Evolutionary conservation across 2,888 invertebrate species (phyloP), one percentile per base, ranked within the genome.

Genomic region (Congeria kusceri): DNA sequence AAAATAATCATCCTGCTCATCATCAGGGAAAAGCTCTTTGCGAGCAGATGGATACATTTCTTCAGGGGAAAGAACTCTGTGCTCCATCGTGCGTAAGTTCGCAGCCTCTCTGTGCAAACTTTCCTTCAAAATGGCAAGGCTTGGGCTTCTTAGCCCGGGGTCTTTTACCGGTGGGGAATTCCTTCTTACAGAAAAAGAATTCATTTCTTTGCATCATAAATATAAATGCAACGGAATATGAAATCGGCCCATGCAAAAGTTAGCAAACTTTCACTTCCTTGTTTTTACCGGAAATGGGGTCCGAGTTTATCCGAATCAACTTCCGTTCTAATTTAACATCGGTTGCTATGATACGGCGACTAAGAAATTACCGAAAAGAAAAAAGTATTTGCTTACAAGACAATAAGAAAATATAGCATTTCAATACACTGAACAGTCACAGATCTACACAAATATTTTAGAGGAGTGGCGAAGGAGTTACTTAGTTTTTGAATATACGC

Each of bases 121-220:
- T 39, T 53, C 23, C 28, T 68, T 59, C 57, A 83, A 67, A 27
- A 65, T 44, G 20, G 62, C 47, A 27, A 83, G 44, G 20, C 77
- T 80, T 25, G 47, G 64, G 20, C 77, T 68, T 9, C 69, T 47
- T 25, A 80, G 59, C 46, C 80, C 83, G 11, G 77, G 57, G 57
- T 86, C 85, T 75, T 82, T 85, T 9, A 86, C 86, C 3, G 85
- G 86, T 11, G 86, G 86, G 27, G 86, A 86, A 67, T 68, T 49
- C 53, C 79, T 67, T 71, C 85, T 75, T 32, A 67, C 4, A 7
- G 4, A 4, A 32, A 39, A 39, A 1, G 39, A 53, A 71, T 71
- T 82, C 86, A 86, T 85, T 53, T 29, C 27, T 20, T 20, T 56
- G 64, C 58, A 65, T 49, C n/a, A 32, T 0, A 27, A 15, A 13